Percentiles rank a stretch among this genome's conserved stretches.
These are phyloP conservation scores for Drosophila anceps DNA, from an alignment of 2,888 invertebrate genomes.

Conservation along the genomic window DNA sequence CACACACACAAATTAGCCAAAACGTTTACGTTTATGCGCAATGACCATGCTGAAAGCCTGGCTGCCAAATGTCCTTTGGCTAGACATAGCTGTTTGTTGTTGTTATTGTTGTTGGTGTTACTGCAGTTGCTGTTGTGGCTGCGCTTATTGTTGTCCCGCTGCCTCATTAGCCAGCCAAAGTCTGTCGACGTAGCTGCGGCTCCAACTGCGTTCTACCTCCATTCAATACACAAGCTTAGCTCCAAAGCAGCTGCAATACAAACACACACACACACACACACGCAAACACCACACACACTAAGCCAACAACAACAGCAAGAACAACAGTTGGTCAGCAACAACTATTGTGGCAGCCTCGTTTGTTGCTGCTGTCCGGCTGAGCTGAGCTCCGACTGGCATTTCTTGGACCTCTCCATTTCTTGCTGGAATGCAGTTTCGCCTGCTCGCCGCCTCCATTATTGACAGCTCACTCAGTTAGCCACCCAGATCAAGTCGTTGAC, in stretches of 20 bases:
- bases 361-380: conserved; percentile 23
- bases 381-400: conserved; percentile 16
- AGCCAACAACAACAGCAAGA: not conserved
- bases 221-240: conserved; percentile 36
- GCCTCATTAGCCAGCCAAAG: conserved; percentile 49
- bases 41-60: conserved; percentile 43
- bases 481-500: not conserved
- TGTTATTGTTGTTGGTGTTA: conserved; percentile 13
- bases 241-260: conserved; percentile 25
- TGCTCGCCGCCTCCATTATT: conserved; percentile 15
- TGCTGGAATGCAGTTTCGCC: conserved; percentile 20
- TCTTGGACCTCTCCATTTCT: conserved; percentile 37
- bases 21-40: conserved; percentile 41
- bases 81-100: conserved; percentile 10
- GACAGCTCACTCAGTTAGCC: conserved; percentile 11
- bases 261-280: not conserved
- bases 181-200: conserved; percentile 38
- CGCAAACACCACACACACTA: not conserved
- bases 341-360: conserved; percentile 12
- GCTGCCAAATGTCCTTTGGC: conserved; percentile 51
- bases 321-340: conserved; percentile 15
- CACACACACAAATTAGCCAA: conserved; percentile 49
- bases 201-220: conserved; percentile 29
- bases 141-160: conserved; percentile 45
- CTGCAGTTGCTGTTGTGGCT: conserved; percentile 38